A percentile compares a stretch with the other conserved stretches of the same genome.
Evolutionary conservation across 1,140 invertebrate genomes (phyloP).

Genomic region (Drosophila eugracilis): DNA sequence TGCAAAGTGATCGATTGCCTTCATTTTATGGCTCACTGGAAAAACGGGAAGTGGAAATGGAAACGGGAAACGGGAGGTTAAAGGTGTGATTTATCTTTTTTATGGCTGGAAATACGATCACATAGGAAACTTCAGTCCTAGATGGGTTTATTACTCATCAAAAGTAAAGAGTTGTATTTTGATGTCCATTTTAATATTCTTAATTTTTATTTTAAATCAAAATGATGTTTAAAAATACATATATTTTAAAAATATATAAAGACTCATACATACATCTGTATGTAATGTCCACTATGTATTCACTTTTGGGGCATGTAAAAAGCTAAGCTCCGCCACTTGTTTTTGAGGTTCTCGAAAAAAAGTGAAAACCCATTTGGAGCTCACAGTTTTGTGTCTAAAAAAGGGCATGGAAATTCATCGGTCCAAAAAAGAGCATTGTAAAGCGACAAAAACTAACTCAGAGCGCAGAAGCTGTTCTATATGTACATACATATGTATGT

Average conservation of each 20-base stretch:
- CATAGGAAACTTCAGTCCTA: background rate
- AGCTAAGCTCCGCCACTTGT: constrained; percentile 2
- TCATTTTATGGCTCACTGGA: constrained; percentile 38
- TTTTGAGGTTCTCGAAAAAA: constrained; percentile 5
- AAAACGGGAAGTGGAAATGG: constrained; percentile 36
- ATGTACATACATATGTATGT: background rate
- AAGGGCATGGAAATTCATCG: constrained; percentile 41
- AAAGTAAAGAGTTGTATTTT: background rate
- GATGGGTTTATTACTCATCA: background rate
- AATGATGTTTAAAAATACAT: no score
- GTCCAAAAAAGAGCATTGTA: constrained; percentile 30
- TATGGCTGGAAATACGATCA: background rate
- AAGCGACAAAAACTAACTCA: constrained; percentile 14
- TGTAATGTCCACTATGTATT: background rate
- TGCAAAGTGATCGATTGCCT: constrained; percentile 45
- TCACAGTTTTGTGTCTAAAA: constrained; percentile 33
- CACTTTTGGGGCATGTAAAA: background rate
- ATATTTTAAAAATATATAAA: no score
- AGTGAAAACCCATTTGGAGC: constrained; percentile 31
- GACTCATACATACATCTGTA: background rate
- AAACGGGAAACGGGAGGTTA: constrained; percentile 20
- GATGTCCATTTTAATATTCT: background rate
- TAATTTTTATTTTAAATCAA: background rate
- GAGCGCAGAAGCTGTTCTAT: constrained; percentile 16
- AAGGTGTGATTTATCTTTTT: constrained; percentile 34